Evolutionary conservation across 2,888 invertebrate species (phyloP).

Genomic region (Diogma glabrata): DNA sequence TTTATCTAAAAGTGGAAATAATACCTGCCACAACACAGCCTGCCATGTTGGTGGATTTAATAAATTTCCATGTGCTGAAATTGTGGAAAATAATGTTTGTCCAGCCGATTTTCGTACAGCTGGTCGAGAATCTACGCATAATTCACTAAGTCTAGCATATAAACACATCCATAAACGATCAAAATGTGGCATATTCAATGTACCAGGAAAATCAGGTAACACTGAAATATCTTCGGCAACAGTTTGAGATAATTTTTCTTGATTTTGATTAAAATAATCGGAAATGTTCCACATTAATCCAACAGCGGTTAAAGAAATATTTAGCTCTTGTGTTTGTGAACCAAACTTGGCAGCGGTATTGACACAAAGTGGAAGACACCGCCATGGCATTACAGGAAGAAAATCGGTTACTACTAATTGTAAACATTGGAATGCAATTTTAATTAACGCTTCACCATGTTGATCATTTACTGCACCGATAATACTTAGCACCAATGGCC

Average conservation of each 20-base stretch:
- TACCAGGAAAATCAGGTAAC: conserved; percentile 73
- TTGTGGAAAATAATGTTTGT: conserved; percentile 94
- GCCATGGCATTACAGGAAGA: conserved; percentile 81
- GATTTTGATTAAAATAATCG: conserved; percentile 93
- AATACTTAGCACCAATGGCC: conserved; percentile 89
- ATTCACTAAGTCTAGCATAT: conserved; percentile 71
- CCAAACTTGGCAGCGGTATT: conserved; percentile 94
- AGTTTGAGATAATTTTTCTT: conserved; percentile 66
- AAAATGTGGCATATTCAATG: conserved; percentile 73
- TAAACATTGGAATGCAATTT: conserved; percentile 91
- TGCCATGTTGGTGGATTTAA: conserved; percentile 86
- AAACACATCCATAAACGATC: conserved; percentile 96
- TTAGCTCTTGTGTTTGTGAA: conserved; percentile 89
- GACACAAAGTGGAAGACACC: conserved; percentile 80
- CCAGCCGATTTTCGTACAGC: conserved; percentile 95
- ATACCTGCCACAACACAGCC: conserved; percentile 86
- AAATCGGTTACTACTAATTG: conserved; percentile 93
- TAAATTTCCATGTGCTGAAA: conserved; percentile 87
- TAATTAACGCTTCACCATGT: conserved; percentile 83
- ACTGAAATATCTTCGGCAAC: conserved; percentile 63
- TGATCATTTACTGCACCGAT: conserved; percentile 91
- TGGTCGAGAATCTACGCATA: conserved; percentile 91
- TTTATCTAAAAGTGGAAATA: conserved; percentile 89
- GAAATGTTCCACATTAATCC: conserved; percentile 99
- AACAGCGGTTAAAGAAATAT: conserved; percentile 93